Percentiles rank a stretch among this genome's conserved stretches.
Conservation (phyloP, 2,797 vertebrate species). For the Rhincodon typus region DNA sequence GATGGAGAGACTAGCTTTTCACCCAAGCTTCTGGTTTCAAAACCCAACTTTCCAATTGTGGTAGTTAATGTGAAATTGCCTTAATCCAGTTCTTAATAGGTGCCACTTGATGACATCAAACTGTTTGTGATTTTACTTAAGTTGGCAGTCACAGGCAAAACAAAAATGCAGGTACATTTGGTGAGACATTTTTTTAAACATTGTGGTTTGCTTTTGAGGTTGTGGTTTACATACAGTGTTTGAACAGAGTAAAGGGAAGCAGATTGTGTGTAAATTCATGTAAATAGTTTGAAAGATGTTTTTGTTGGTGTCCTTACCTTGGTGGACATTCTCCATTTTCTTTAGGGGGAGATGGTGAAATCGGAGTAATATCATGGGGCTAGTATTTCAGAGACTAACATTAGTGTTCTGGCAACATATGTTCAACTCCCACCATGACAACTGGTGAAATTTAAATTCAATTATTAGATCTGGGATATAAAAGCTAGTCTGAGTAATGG, state of each 20-base stretch:
- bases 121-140: neutral
- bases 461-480: too few relatives aligned
- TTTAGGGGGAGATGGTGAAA: too few relatives aligned
- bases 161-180: neutral
- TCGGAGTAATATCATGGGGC: too few relatives aligned
- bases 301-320: neutral
- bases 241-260: neutral
- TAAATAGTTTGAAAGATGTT: neutral
- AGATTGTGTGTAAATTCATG: neutral
- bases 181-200: neutral
- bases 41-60: neutral
- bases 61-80: neutral
- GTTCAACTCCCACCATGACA: too few relatives aligned
- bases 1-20: neutral
- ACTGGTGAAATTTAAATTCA: too few relatives aligned
- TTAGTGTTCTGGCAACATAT: too few relatives aligned
- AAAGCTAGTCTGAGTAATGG: too few relatives aligned
- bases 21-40: neutral
- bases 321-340: neutral
- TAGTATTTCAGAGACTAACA: too few relatives aligned
- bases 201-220: neutral
- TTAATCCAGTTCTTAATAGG: neutral
- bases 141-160: neutral
- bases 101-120: neutral
- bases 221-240: neutral